These are phyloP conservation scores for Streblospio benedicti DNA, from an alignment of 1,140 invertebrate genomes.

Conservation along the genomic window DNA sequence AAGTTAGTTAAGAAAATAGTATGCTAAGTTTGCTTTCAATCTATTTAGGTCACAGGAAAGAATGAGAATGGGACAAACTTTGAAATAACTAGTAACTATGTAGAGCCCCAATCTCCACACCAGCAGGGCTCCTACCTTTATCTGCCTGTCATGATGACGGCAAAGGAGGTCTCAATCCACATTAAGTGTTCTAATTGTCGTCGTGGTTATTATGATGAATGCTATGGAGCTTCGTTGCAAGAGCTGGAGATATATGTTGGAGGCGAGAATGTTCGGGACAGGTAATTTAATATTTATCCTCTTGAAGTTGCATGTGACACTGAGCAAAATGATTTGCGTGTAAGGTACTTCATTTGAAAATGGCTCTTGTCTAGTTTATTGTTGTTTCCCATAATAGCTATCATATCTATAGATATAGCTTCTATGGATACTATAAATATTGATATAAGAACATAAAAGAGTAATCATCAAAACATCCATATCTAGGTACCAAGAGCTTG, in stretches of 20 bases:
- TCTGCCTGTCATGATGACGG: slow-evolving; percentile 22
- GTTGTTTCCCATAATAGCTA: no score
- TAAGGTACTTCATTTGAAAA: no score
- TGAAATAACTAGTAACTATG: slow-evolving; percentile 26
- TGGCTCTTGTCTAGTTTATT: no score
- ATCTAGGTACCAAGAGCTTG: slow-evolving; percentile 25
- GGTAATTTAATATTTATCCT: no score
- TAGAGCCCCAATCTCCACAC: slow-evolving; percentile 17
- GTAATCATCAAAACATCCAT: no score
- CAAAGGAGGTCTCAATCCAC: slow-evolving; percentile 20
- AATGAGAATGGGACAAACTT: slow-evolving; percentile 16
- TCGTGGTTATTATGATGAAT: background rate
- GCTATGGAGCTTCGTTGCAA: slow-evolving; percentile 19
- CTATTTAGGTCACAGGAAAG: slow-evolving; percentile 26
- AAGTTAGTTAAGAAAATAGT: no score
- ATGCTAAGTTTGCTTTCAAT: no score
- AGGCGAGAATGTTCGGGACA: slow-evolving; percentile 21
- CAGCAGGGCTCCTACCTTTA: slow-evolving; percentile 28
- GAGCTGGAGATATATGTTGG: slow-evolving; percentile 33
- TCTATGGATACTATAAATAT: no score
- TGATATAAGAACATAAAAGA: no score
- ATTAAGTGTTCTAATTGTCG: slow-evolving; percentile 8
- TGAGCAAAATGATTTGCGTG: no score
- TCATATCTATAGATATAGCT: no score
- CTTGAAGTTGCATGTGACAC: no score